Conservation (phyloP, 2,113 vertebrate species). For the Manacus vitellinus region DNA sequence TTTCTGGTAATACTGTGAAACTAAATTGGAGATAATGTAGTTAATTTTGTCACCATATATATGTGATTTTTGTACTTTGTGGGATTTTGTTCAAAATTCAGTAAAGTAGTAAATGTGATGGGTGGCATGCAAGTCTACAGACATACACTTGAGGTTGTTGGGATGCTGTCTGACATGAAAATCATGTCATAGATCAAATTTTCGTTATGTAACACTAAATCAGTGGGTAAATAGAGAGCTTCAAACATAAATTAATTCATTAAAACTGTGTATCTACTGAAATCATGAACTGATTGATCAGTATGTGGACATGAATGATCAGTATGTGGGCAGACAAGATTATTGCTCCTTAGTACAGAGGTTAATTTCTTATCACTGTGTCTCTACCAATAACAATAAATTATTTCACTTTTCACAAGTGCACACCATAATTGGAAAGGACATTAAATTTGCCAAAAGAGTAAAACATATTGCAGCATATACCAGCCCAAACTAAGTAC, state of each 20-base stretch:
- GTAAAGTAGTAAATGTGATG: neutral
- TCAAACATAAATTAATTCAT: neutral
- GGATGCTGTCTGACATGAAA: neutral
- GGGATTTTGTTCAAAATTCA: neutral
- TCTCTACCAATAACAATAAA: neutral
- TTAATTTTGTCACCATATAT: neutral
- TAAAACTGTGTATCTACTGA: neutral
- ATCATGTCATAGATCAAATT: neutral
- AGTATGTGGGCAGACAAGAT: neutral
- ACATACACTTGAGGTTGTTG: neutral
- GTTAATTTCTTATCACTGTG: neutral
- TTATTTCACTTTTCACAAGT: neutral
- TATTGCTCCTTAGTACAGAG: neutral
- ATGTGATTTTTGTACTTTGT: neutral
- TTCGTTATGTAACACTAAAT: neutral
- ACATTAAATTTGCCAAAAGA: neutral
- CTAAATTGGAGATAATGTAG: neutral
- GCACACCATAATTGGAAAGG: neutral
- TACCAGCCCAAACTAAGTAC: neutral
- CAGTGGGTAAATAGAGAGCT: neutral
- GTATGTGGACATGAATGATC: neutral
- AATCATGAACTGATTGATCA: neutral
- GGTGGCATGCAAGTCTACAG: neutral
- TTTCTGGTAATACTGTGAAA: neutral
- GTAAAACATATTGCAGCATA: neutral